Conservation (phyloP, 2,113 vertebrate genomes). For the Centropus bengalensis region DNA sequence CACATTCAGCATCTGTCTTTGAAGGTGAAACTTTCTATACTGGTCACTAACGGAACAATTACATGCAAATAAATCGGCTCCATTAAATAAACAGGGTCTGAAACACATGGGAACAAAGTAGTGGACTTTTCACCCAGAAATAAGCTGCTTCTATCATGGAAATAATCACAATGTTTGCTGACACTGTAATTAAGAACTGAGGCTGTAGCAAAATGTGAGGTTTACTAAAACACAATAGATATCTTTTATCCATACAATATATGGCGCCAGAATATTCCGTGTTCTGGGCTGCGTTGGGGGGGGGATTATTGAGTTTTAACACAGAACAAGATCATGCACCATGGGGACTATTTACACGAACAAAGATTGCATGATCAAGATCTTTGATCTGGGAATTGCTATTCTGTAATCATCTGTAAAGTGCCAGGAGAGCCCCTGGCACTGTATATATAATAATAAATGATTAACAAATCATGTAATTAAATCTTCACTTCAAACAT, state of each 20-base stretch:
- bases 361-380: conserved; percentile 49
- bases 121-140: conserved; percentile 10
- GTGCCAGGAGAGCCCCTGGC: conserved; percentile 59
- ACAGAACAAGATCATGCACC: conserved; percentile 40
- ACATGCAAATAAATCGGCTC: conserved; percentile 6
- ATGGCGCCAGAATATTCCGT: conserved; percentile 25
- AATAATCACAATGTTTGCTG: conserved; percentile 32
- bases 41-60: conserved; percentile 19
- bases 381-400: conserved; percentile 60
- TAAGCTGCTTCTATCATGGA: background rate
- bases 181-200: conserved; percentile 57
- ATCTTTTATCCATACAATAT: conserved; percentile 52
- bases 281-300: background rate
- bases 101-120: background rate
- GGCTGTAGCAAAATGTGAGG: conserved; percentile 51
- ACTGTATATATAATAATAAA: conserved; percentile 60
- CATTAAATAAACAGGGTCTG: background rate
- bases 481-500: conserved; percentile 54
- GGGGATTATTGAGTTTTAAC: conserved; percentile 22
- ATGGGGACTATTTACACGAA: conserved; percentile 48
- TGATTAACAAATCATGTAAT: conserved; percentile 61
- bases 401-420: conserved; percentile 62
- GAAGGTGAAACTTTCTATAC: background rate
- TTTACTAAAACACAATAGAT: conserved; percentile 59
- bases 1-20: background rate